Percentiles rank a stretch among this genome's conserved stretches.
Conservation (phyloP, 2,113 vertebrate species). For the Cranoglanis bouderius region DNA sequence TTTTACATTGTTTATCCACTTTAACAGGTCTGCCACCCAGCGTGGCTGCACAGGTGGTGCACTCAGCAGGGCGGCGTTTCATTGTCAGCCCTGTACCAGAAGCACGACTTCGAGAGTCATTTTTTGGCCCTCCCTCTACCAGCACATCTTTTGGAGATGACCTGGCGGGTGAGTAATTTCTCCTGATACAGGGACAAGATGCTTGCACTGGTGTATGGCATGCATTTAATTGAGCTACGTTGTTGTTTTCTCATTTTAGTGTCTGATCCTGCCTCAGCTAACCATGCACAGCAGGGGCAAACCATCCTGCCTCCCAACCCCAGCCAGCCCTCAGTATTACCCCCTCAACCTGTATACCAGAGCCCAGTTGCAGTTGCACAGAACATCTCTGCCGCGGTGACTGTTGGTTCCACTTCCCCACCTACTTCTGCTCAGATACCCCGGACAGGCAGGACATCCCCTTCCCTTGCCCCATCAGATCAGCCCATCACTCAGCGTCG, state of each 20-base stretch:
- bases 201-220: background rate
- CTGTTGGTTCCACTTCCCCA: constrained; percentile 63
- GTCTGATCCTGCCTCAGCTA: constrained; percentile 32
- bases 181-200: background rate
- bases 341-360: constrained; percentile 35
- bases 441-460: constrained; percentile 61
- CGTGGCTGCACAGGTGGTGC: constrained; percentile 89
- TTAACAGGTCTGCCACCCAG: constrained; percentile 76
- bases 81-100: constrained; percentile 97
- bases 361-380: constrained; percentile 48
- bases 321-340: constrained; percentile 34
- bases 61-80: constrained; percentile 92
- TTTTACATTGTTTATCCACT: background rate
- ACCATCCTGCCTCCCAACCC: constrained; percentile 2
- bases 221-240: background rate
- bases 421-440: constrained; percentile 60
- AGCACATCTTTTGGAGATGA: constrained; percentile 74
- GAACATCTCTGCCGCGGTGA: constrained; percentile 44
- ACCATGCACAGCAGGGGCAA: constrained; percentile 37
- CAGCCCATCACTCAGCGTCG: constrained; percentile 50
- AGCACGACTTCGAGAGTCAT: constrained; percentile 83
- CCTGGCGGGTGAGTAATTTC: constrained; percentile 56
- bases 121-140: constrained; percentile 74
- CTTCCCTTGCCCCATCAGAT: constrained; percentile 55
- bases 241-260: constrained; percentile 4